phyloP scores from a whole-genome alignment of 2,797 vertebrate species.

The Podarcis lilfordi region DNA sequence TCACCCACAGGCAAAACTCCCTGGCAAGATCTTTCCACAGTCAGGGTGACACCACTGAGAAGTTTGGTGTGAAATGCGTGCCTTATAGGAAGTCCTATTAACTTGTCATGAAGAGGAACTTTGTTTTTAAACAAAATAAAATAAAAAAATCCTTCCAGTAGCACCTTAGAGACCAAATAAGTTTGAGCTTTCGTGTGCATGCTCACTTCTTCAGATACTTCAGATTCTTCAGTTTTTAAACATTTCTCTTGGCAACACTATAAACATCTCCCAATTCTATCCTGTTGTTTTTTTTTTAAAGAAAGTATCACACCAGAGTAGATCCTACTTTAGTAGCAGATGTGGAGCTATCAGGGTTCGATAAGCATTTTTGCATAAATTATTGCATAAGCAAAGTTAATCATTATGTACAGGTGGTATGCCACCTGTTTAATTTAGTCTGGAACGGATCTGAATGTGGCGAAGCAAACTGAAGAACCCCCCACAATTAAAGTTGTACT shows the following conservation, averaged over 20 bases:
- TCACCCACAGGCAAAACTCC: no score
- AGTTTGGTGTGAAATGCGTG: not conserved
- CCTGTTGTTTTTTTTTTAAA: not conserved
- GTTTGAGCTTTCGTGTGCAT: no score
- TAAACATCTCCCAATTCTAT: constrained; percentile 31
- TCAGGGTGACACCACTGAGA: not conserved
- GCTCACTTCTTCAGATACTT: no score
- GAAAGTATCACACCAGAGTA: constrained; percentile 47
- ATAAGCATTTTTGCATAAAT: constrained; percentile 75
- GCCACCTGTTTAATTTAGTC: constrained; percentile 76
- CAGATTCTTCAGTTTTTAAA: not conserved
- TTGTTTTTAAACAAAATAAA: not conserved
- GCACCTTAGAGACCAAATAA: no score
- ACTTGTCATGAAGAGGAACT: not conserved
- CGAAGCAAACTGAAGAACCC: constrained; percentile 60
- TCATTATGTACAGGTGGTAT: constrained; percentile 75
- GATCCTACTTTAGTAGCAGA: constrained; percentile 66
- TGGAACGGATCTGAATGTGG: constrained; percentile 73
- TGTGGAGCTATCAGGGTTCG: constrained; percentile 68
- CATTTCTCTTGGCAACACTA: constrained; percentile 32
- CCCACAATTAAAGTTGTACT: constrained; percentile 54
- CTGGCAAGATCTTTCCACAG: no score
- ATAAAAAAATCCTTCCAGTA: no score
- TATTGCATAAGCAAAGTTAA: constrained; percentile 74
- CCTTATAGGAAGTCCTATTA: constrained; percentile 3